Percentiles rank a stretch among this genome's conserved stretches.
These are phyloP conservation scores for Actias luna DNA, from an alignment of 2,888 invertebrate species.

Conservation along the genomic window DNA sequence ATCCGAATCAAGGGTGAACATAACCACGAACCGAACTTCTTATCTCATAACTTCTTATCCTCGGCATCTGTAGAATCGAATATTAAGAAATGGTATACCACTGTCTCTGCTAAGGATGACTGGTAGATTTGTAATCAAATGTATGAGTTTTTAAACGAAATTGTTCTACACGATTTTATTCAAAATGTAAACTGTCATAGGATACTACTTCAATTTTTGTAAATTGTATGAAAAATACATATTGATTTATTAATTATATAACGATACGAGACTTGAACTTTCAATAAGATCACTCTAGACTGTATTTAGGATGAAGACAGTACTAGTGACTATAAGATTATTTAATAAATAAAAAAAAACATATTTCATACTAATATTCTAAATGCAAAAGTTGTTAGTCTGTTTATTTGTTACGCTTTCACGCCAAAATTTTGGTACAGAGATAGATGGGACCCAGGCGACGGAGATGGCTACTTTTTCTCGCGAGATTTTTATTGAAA, in stretches of 20 bases:
- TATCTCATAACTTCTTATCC: slow-evolving; percentile 63
- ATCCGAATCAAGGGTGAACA: slow-evolving; percentile 66
- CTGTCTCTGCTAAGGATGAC: slow-evolving; percentile 15
- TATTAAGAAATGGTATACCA: slow-evolving; percentile 36
- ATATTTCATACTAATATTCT: too few species aligned
- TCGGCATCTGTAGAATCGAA: slow-evolving; percentile 41
- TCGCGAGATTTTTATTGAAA: too few species aligned
- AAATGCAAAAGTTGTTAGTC: too few species aligned
- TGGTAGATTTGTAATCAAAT: background rate
- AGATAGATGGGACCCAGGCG: too few species aligned
- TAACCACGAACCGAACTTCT: slow-evolving; percentile 70
- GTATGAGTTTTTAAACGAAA: background rate
- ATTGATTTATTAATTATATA: background rate
- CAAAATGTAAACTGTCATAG: background rate
- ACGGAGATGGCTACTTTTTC: too few species aligned
- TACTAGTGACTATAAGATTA: background rate
- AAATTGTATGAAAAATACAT: background rate
- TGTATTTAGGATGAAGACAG: background rate
- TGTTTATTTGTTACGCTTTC: too few species aligned
- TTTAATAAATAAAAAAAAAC: too few species aligned
- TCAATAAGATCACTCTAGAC: background rate
- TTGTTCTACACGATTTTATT: background rate
- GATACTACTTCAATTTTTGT: background rate
- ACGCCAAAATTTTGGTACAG: too few species aligned
- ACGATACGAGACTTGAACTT: background rate